These are phyloP conservation scores for Atta texana DNA, from an alignment of 1,140 invertebrate species.

Conservation along the genomic window DNA sequence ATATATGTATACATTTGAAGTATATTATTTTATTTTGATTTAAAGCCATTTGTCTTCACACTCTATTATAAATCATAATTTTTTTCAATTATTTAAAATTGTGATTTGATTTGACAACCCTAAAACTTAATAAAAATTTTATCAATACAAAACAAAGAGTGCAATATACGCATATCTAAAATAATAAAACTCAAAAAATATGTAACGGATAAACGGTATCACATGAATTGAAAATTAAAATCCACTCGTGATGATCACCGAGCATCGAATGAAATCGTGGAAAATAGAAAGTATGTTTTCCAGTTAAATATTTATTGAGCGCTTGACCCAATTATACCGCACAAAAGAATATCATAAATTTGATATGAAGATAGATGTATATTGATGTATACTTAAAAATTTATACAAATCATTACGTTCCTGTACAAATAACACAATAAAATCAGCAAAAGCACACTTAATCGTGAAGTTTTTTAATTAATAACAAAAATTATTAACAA, in stretches of 20 bases:
- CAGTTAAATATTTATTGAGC: constrained; percentile 77
- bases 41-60: no score
- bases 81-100: not conserved
- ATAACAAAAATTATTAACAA: constrained; percentile 8
- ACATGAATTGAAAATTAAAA: constrained; percentile 22
- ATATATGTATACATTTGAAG: no score
- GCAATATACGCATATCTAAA: not conserved
- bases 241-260: not conserved
- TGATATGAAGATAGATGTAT: constrained; percentile 45
- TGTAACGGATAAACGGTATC: constrained; percentile 1
- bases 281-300: constrained; percentile 20
- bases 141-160: not conserved
- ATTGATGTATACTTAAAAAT: constrained; percentile 72
- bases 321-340: constrained; percentile 73
- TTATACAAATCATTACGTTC: constrained; percentile 5
- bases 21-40: no score
- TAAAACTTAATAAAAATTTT: constrained; percentile 9
- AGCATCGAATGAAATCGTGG: not conserved
- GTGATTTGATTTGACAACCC: not conserved
- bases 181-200: constrained; percentile 31
- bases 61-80: not conserved
- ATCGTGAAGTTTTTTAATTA: not conserved
- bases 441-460: not conserved
- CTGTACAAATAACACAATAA: not conserved
- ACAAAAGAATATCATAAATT: constrained; percentile 76